Evolutionary conservation across 1,140 invertebrate genomes (phyloP), one percentile per base, ranked within the genome.

Genomic region (Zaprionus inermis): DNA sequence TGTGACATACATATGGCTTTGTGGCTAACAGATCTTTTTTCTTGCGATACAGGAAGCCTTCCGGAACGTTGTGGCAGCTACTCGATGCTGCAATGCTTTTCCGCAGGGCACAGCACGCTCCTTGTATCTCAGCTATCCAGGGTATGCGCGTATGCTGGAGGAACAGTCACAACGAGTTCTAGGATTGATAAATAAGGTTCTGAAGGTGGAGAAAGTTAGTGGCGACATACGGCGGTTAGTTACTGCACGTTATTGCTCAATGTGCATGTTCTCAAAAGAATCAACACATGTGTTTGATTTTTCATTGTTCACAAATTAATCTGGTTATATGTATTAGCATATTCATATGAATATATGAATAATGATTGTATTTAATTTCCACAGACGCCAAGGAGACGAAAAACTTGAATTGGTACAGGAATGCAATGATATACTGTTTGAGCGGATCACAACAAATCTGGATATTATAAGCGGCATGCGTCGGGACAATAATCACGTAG

Each of bases 361-460:
- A 32, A 6, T 32, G 30, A 32, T 32, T 32, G 30, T 32, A 32
- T 32, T 32, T 32, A 10, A 34, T 36, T 65, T 36, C 18, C 3
- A 9, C 38, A 92, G 91, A 63, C 88, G 94, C 38, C 94, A 95
- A 70, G 61, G 94, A 3, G 95, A 97, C 54, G 96, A 97, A 72
- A 95, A 95, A 82, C 95, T 96, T 82, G 96, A 97, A 76, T 92
- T 96, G 44, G 76, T 97, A 10, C 92, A 95, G 30, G 96, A 97
- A 82, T 94, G 94, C 11, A 97, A 97, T 93, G 97, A 97, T 92
- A 93, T 94, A 28, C 93, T 97, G n/a, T 92, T 97, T n/a, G 97
- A 98, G 88, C 94, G 95, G 91, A 95, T 96, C 36, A 96, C 96
- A 85, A 94, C 94, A 89, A 93, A 92, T 73, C 93, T 97, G 79